Base-by-base conservation (phyloP, 2,113 vertebrate genomes). In the Telmatochromis brachygnathus region DNA sequence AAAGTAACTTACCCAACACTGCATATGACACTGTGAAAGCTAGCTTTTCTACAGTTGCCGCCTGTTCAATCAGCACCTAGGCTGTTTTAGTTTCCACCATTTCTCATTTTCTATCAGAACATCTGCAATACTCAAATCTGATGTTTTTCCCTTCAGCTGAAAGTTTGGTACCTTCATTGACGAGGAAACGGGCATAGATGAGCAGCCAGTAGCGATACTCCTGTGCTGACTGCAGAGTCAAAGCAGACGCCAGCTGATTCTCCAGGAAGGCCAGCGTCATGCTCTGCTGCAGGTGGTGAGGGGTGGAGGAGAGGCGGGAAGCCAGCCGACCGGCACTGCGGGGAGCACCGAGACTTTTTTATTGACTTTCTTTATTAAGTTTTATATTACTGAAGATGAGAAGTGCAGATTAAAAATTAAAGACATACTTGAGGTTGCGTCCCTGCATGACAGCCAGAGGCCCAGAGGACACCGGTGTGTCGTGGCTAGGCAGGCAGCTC, bases 201-300 rank as follows among this genome's bases (percentile, higher is more conserved):
- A 99, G 97, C 91, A 99, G 97, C 99, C 98, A 99, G 94, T 99
- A 98, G 83, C 97, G 97, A 88, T 99, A 99, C 93, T 99, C 99
- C 0, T 97, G 96, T 81, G 97, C 97, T 21, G 99, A 99, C 33
- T 97, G 97, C 89, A 99, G 94, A 2, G 94, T 96, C 81, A 98
- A 97, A 2, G 98, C 97, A 0, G 98, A 97, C 2, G 97, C 98
- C 68, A 99, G 97, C 97, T 99, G 99, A 90, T 97, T 98, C 97
- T 99, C 99, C 95, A 99, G 95, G 96, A 98, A 98, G 56, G 98
- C 97, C 90, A 98, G 92, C 1, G 98, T 99, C 84, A 98, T 97
- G 90, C 98, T 97, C 94, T 98, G 98, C 94, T 99, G 99, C 58
- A 99, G 96, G 94, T 97, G 96, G 53, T 98, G 99, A 80, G 98